phyloP scores from a whole-genome alignment of 2,797 vertebrate genomes.

The Telmatherina bonti region DNA sequence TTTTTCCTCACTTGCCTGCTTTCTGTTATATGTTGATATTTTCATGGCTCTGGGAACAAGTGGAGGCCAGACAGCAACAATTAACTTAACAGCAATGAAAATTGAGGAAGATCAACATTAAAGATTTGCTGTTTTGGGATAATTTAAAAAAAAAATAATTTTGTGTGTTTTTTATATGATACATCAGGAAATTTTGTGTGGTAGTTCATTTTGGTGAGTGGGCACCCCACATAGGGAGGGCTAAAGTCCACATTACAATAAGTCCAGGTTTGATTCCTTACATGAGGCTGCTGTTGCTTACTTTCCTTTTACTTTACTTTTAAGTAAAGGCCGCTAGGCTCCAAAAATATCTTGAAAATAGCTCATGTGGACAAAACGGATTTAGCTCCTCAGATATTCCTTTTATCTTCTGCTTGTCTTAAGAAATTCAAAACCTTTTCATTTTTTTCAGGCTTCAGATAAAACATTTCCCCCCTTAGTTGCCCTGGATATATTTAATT shows the following conservation, averaged over 20 bases:
- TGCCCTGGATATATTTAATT: conserved; percentile 11
- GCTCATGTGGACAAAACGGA: not conserved
- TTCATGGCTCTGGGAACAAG: not conserved
- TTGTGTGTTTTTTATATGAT: conserved; percentile 1
- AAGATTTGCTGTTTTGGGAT: not conserved
- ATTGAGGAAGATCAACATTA: not conserved
- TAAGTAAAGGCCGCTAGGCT: not conserved
- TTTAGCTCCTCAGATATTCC: not conserved
- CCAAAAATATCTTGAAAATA: not conserved
- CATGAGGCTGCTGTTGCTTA: not conserved
- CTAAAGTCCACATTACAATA: not conserved
- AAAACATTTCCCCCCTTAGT: not conserved
- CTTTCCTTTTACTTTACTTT: not conserved
- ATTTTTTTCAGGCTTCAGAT: not conserved
- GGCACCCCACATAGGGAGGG: not conserved
- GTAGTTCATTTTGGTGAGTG: not conserved
- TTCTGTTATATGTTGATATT: not conserved
- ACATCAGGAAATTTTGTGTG: not conserved
- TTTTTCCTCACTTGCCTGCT: conserved; percentile 2
- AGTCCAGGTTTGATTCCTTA: not conserved
- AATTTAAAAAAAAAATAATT: too few relatives aligned
- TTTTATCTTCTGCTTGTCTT: conserved; percentile 1
- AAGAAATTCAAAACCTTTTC: not conserved
- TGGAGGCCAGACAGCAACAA: not conserved
- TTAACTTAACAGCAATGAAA: not conserved